These are phyloP conservation scores for Larimichthys crocea DNA, from an alignment of 2,113 vertebrate species.

Conservation along the genomic window DNA sequence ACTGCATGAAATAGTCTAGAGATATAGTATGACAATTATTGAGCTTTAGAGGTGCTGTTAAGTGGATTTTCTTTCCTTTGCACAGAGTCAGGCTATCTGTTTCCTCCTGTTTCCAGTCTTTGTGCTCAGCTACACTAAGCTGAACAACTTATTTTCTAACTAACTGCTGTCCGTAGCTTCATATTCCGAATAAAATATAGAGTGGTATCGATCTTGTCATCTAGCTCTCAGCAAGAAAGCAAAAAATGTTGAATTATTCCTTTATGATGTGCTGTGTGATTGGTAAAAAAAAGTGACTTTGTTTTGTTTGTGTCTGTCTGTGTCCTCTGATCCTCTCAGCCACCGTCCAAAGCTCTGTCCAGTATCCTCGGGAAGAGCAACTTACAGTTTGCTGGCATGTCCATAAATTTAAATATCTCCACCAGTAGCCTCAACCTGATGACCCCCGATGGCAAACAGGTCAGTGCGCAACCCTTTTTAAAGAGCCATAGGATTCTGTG, in stretches of 20 bases:
- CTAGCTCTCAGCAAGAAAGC: not conserved
- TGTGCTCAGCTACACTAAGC: not conserved
- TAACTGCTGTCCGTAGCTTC: not conserved
- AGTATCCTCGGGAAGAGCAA: slow-evolving; percentile 97
- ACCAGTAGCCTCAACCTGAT: slow-evolving; percentile 97
- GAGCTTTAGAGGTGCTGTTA: not conserved
- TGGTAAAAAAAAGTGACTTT: not conserved
- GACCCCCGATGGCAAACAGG: slow-evolving; percentile 97
- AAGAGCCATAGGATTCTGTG: not conserved
- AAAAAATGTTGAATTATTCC: not conserved
- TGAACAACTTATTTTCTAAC: not conserved
- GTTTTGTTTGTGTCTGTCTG: not conserved
- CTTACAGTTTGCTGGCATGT: slow-evolving; percentile 97
- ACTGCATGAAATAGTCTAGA: not conserved
- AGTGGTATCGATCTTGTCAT: not conserved
- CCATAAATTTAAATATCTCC: slow-evolving; percentile 96
- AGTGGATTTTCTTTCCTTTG: not conserved
- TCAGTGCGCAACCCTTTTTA: slow-evolving; percentile 63
- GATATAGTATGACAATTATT: not conserved
- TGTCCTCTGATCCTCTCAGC: slow-evolving; percentile 78
- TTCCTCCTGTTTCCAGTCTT: not conserved
- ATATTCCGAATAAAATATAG: too few species aligned
- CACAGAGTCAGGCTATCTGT: not conserved
- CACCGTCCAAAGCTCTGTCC: slow-evolving; percentile 94
- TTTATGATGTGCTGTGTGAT: not conserved